Evolutionary conservation across 2,797 vertebrate species (phyloP), one percentile per base, ranked within the genome.

Genomic region (Alectoris magna): DNA sequence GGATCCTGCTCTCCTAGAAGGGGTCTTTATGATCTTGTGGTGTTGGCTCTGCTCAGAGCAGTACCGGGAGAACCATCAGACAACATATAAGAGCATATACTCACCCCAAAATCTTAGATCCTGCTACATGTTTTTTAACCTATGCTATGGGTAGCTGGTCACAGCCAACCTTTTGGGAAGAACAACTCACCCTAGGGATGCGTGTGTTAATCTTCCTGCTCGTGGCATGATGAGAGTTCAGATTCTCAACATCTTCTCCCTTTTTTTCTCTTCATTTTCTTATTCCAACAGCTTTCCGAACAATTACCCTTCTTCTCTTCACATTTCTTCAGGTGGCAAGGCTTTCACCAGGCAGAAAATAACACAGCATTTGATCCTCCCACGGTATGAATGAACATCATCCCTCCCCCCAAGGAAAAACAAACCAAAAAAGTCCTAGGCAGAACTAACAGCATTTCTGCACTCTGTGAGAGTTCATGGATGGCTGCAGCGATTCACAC

Each of bases 401-500:
- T 56, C 82, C 55, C 16, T 29, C 10, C 51, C 27, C 51, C 26
- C 14, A 27, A 53, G 29, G 31, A 55, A 55, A 29, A 18, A 18
- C 16, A 55, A 31, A 55, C 53, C 69, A 59, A 77, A 92, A 80
- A 83, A 0, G 0, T 73, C 44, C 66, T 23, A 74, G 58, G 81
- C 87, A 88, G 84, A 84, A 68, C 51, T 48, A 59, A 83, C 77
- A 91, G 79, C 77, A 91, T 83, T 86, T 80, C 69, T 2, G 1
- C 14, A 39, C 24, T 21, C 89, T 69, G 73, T 74, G 87, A 81
- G 55, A 63, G 49, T 59, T 91, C 91, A 94, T 75, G 87, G 94
- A 73, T 95, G 87, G 80, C 64, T 96, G 91, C 83, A 48, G 67
- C 12, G 51, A 93, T 94, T 92, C 86, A 88, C 55, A 78, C 44